Conservation (phyloP, 2,888 invertebrate species). For the Thysanoteuthis rhombus region DNA sequence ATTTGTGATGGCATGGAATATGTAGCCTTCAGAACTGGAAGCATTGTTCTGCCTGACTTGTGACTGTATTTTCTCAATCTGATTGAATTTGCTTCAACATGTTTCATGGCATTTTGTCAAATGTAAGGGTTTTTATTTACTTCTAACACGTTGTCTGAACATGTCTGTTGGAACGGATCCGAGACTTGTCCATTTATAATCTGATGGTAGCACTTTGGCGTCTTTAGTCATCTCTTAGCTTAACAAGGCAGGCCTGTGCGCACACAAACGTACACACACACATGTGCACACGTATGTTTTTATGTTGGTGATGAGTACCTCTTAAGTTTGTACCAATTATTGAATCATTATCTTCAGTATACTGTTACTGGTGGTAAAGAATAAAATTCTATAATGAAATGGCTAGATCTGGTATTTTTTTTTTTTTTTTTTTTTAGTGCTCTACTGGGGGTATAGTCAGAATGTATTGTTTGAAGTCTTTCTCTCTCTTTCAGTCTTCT, state of each 20-base stretch:
- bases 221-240: not conserved
- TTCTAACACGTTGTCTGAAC: not conserved
- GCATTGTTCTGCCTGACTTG: slow-evolving; percentile 12
- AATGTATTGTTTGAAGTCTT: not conserved
- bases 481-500: not conserved
- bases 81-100: not conserved
- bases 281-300: not conserved
- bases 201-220: not conserved
- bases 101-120: not conserved
- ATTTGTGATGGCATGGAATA: not conserved
- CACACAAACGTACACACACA: not conserved
- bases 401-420: not conserved
- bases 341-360: not conserved
- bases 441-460: not conserved
- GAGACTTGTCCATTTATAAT: not conserved
- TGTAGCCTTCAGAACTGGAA: not conserved
- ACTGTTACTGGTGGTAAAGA: not conserved
- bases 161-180: not conserved
- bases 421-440: not conserved
- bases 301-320: not conserved
- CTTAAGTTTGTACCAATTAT: not conserved
- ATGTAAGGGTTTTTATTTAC: not conserved
- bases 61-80: not conserved
- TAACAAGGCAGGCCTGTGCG: no score
- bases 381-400: not conserved